Evolutionary conservation across 2,797 vertebrate species (phyloP).

Genomic region (Xenops minutus): DNA sequence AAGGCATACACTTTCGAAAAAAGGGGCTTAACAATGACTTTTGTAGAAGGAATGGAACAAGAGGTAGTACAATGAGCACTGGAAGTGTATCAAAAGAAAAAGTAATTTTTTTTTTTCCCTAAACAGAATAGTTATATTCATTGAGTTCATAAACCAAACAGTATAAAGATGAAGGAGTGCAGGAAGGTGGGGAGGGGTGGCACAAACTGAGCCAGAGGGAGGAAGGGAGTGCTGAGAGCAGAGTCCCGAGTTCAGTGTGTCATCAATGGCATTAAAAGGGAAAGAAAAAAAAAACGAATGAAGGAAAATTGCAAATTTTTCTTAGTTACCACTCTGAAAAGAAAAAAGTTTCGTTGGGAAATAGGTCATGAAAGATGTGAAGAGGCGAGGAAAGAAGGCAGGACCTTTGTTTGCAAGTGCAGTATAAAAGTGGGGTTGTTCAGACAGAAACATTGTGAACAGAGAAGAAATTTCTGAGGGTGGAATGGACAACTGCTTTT

Average conservation of each 20-base stretch:
- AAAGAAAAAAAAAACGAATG: neutral
- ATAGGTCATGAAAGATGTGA: neutral
- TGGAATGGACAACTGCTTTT: neutral
- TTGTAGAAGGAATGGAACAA: conserved; percentile 19
- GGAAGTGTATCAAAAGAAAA: conserved; percentile 44
- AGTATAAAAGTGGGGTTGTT: neutral
- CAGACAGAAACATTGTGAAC: conserved; percentile 10
- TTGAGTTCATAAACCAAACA: conserved; percentile 42
- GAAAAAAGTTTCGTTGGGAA: neutral
- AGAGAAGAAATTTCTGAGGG: conserved; percentile 1
- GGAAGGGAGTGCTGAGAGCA: neutral
- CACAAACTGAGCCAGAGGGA: neutral
- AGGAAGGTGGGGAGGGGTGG: neutral
- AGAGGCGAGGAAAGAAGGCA: neutral
- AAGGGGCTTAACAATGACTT: conserved; percentile 10
- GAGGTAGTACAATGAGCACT: conserved; percentile 2
- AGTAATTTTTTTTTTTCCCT: conserved; percentile 4
- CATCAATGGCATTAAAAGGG: conserved; percentile 3
- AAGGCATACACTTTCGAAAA: neutral
- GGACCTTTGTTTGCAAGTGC: conserved; percentile 37
- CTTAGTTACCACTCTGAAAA: neutral
- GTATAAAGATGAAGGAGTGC: neutral
- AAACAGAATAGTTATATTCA: conserved; percentile 35
- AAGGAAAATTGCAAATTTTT: conserved; percentile 10
- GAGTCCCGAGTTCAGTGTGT: neutral